Conservation (phyloP, 2,888 invertebrate genomes). For the Fabriciana adippe region DNA sequence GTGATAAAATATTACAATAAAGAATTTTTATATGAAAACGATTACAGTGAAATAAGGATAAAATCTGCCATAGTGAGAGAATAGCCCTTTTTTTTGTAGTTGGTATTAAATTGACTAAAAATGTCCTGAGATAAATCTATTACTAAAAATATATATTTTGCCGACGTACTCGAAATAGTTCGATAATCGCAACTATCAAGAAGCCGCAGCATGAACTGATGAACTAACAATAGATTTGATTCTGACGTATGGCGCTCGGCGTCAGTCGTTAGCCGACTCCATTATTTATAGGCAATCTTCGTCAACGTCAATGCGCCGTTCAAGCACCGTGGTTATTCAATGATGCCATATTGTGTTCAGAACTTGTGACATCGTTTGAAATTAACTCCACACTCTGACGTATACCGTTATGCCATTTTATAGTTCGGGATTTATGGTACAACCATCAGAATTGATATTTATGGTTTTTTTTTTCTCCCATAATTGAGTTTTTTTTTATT, state of each 20-base stretch:
- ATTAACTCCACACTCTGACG: slow-evolving; percentile 27
- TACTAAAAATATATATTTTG: not conserved
- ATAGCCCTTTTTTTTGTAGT: too few relatives aligned
- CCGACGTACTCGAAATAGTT: slow-evolving; percentile 14
- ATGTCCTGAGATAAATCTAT: too few relatives aligned
- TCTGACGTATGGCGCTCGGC: slow-evolving; percentile 40
- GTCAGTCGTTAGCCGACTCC: slow-evolving; percentile 42
- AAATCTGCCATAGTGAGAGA: too few relatives aligned
- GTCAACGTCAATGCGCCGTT: slow-evolving; percentile 42
- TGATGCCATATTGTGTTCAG: slow-evolving; percentile 37
- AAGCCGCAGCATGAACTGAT: slow-evolving; percentile 40
- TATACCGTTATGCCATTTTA: slow-evolving; percentile 10
- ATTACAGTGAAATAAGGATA: too few relatives aligned
- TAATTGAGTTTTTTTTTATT: too few relatives aligned
- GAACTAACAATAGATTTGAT: slow-evolving; percentile 44
- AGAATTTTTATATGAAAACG: too few relatives aligned
- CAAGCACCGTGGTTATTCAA: slow-evolving; percentile 36
- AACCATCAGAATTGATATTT: not conserved
- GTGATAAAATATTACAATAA: too few relatives aligned
- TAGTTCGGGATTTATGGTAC: slow-evolving; percentile 1
- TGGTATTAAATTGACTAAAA: too few relatives aligned
- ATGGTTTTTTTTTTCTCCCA: not conserved
- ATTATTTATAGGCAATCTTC: slow-evolving; percentile 47
- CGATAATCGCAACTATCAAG: slow-evolving; percentile 37
- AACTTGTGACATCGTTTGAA: slow-evolving; percentile 34